Evolutionary conservation across 2,113 vertebrate species (phyloP), one percentile per base, ranked within the genome.

Genomic region (Bos indicus): DNA sequence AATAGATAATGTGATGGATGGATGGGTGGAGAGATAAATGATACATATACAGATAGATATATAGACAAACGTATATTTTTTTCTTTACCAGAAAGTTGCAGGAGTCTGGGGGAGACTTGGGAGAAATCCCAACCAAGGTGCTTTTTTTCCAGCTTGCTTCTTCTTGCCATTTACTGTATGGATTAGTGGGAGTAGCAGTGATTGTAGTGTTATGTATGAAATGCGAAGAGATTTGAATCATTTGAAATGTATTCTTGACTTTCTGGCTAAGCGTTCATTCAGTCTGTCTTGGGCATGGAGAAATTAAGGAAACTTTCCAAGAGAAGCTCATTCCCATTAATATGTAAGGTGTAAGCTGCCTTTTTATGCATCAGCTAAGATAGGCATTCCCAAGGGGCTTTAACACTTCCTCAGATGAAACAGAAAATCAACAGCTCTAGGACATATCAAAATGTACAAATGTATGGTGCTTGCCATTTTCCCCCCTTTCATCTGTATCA

Each of bases 391-490:
- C 51, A 43, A n/a, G 36, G 10, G 48, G 0, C 33, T 83, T 54
- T 30, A 84, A 28, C 28, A 30, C 28, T 14, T 57, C 13, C 25
- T 74, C 23, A 56, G 23, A 48, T 52, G 40, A 57, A 82, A 36
- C 11, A 12, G 28, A 77, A 25, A 56, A 25, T 56, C 13, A 5
- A 10, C 14, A 4, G 60, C 57, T 54, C n/a, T 7, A 13, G 71
- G 57, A 21, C 6, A 0, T 21, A 0, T 6, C 5, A 4, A 56
- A 10, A 36, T 2, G 0, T 7, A 6, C 5, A 16, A 13, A 6
- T 30, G 21, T 5, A 0, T 16, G 26, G 7, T 11, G 10, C 16
- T 48, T 21, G 23, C 3, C 7, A 0, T 51, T 85, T 40, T 0
- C 3, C 17, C 6, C 40, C 33, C 23, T 57, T 59, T 40, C 10